These are phyloP conservation scores for Limnephilus rhombicus DNA, from an alignment of 2,888 invertebrate genomes.

Conservation along the genomic window DNA sequence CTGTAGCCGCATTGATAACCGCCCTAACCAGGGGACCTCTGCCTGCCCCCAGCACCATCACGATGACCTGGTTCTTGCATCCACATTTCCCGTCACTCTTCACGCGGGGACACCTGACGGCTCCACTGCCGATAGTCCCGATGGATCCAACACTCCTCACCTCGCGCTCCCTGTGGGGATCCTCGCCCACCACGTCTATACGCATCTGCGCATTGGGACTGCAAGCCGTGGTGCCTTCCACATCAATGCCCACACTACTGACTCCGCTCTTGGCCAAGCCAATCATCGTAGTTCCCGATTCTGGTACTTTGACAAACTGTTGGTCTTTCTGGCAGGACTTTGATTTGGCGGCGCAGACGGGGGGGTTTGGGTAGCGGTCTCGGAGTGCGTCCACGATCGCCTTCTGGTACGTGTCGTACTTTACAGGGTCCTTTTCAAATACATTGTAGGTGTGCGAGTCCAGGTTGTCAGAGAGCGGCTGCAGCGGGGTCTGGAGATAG, in stretches of 20 bases:
- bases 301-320: background rate
- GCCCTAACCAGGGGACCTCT: conserved; percentile 96
- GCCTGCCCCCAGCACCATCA: conserved; percentile 96
- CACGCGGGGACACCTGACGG: conserved; percentile 31
- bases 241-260: conserved; percentile 14
- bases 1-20: conserved; percentile 86
- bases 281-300: background rate
- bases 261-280: conserved; percentile 18
- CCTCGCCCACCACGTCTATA: conserved; percentile 21
- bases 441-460: conserved; percentile 98
- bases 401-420: conserved; percentile 92
- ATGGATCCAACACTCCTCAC: background rate
- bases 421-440: conserved; percentile 98
- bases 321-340: background rate
- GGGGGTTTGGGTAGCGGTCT: conserved; percentile 47
- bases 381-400: conserved; percentile 78
- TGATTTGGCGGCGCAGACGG: conserved; percentile 5
- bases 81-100: conserved; percentile 68
- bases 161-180: conserved; percentile 3
- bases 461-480: conserved; percentile 96
- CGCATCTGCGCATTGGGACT: conserved; percentile 14
- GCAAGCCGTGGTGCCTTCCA: conserved; percentile 10
- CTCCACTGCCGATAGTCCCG: conserved; percentile 25
- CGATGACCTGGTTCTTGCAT: conserved; percentile 72
- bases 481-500: conserved; percentile 91